phyloP scores from a whole-genome alignment of 2,113 vertebrate genomes.

The Percina caprodes region DNA sequence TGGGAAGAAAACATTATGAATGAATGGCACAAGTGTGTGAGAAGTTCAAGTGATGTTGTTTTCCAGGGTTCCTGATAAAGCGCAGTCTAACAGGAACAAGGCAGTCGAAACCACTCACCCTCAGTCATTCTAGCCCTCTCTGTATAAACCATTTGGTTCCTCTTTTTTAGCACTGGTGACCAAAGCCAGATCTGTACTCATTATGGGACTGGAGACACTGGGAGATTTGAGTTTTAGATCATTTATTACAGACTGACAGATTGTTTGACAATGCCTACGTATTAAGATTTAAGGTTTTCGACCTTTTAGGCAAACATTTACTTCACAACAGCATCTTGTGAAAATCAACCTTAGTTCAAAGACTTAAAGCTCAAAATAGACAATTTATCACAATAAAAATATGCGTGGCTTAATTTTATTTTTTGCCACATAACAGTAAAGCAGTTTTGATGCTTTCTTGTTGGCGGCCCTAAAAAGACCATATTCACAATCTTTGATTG shows the following conservation, averaged over 20 bases:
- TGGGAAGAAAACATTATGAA: conserved; percentile 18
- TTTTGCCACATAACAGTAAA: background rate
- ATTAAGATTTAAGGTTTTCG: background rate
- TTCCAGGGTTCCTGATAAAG: conserved; percentile 28
- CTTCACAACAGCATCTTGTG: background rate
- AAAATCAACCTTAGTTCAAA: background rate
- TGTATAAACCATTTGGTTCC: background rate
- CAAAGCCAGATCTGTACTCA: background rate
- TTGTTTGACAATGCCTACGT: background rate
- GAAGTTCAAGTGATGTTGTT: conserved; percentile 5
- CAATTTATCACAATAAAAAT: conserved; percentile 3
- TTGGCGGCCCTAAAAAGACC: background rate
- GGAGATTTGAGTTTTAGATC: background rate
- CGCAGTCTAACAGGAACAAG: conserved; percentile 14
- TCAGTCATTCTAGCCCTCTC: background rate
- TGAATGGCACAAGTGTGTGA: conserved; percentile 18
- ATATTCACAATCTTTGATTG: background rate
- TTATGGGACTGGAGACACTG: background rate
- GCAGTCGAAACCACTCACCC: background rate
- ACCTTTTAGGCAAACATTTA: background rate
- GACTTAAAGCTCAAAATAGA: background rate
- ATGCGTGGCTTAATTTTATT: background rate
- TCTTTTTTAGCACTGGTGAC: background rate
- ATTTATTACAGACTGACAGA: background rate
- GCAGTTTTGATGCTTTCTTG: background rate